These are phyloP conservation scores for Drosophila maculinotata DNA, from an alignment of 2,888 invertebrate species.

Conservation along the genomic window DNA sequence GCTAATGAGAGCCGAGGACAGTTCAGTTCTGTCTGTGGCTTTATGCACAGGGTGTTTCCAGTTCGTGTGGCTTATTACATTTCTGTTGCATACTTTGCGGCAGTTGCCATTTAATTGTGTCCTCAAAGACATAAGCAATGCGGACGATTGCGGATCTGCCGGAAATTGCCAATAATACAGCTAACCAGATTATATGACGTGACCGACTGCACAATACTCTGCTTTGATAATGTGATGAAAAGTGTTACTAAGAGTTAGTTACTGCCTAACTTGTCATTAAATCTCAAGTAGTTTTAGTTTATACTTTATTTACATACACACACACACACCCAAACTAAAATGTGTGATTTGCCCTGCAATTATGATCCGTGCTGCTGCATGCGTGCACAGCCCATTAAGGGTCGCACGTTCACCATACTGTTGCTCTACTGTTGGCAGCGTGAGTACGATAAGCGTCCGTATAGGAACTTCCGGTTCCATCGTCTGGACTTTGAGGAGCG, in stretches of 20 bases:
- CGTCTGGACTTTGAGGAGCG: slow-evolving; percentile 75
- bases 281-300: neutral
- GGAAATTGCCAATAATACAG: neutral
- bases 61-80: neutral
- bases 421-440: slow-evolving; percentile 84
- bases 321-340: slow-evolving; percentile 14
- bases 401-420: slow-evolving; percentile 50
- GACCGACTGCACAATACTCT: no score
- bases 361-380: slow-evolving; percentile 19
- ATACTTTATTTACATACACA: neutral
- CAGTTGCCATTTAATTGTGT: slow-evolving; percentile 35
- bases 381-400: neutral
- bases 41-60: slow-evolving; percentile 41
- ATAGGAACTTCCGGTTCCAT: slow-evolving; percentile 72
- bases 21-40: slow-evolving; percentile 4
- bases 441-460: slow-evolving; percentile 82
- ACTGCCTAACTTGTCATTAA: slow-evolving; percentile 4
- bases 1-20: slow-evolving; percentile 48
- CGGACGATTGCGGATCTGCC: neutral
- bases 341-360: slow-evolving; percentile 65
- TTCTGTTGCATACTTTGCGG: slow-evolving; percentile 54
- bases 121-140: no score
- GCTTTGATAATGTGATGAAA: no score
- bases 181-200: no score
- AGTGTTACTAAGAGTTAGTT: no score